These are phyloP conservation scores for Drosophila suzukii DNA, from an alignment of 1,140 invertebrate genomes.

Conservation along the genomic window DNA sequence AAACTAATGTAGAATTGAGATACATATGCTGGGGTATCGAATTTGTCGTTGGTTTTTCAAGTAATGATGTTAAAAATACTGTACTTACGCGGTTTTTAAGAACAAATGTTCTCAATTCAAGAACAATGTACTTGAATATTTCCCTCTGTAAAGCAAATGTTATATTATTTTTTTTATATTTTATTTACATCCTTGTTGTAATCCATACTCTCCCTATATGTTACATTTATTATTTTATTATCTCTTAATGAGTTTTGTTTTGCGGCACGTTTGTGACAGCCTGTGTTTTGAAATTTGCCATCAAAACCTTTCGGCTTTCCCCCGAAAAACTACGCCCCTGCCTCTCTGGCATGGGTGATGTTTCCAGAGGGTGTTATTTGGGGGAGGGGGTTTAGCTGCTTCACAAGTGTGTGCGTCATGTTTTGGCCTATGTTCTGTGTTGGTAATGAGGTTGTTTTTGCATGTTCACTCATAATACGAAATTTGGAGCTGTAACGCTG, in stretches of 20 bases:
- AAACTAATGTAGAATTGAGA: too few species aligned
- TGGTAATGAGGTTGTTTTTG: conserved; percentile 60
- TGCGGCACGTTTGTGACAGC: neutral
- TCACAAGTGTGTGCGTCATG: conserved; percentile 10
- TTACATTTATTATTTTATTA: too few species aligned
- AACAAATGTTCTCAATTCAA: too few species aligned
- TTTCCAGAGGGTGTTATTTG: neutral
- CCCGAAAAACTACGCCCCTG: neutral
- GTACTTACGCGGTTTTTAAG: too few species aligned
- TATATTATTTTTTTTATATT: neutral
- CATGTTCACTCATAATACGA: conserved; percentile 60
- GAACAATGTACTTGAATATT: too few species aligned
- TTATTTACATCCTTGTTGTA: neutral
- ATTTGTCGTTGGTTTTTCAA: too few species aligned
- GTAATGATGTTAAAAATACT: too few species aligned
- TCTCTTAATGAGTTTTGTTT: too few species aligned
- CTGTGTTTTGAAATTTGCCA: neutral
- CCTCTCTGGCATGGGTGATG: neutral
- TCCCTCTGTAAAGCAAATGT: too few species aligned
- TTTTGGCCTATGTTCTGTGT: conserved; percentile 28
- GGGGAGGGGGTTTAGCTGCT: neutral
- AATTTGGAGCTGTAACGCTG: conserved; percentile 42
- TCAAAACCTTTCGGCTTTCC: neutral
- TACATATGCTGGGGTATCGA: too few species aligned
- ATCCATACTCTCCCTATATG: too few species aligned